Evolutionary conservation across 2,888 invertebrate species (phyloP).

Genomic region (Parascotia fuliginaria): DNA sequence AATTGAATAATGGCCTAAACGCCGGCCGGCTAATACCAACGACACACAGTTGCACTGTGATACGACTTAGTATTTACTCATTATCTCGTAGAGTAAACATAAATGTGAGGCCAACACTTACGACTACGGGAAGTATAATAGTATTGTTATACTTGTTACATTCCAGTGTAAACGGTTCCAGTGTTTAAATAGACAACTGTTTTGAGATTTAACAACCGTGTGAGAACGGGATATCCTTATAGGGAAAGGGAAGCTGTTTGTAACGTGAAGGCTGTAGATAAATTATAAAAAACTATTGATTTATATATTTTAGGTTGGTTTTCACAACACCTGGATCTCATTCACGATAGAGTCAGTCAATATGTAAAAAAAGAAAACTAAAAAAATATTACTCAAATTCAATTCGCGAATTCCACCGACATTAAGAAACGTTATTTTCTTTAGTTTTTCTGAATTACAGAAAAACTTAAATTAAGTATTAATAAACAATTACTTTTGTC

Average conservation of each 20-base stretch:
- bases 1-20: constrained; percentile 74
- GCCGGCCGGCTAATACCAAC: constrained; percentile 39
- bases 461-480: too few relatives aligned
- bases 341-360: too few relatives aligned
- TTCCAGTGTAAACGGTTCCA: constrained; percentile 7
- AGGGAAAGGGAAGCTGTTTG: neutral
- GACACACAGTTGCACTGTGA: constrained; percentile 38
- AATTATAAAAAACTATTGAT: too few relatives aligned
- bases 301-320: too few relatives aligned
- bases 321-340: too few relatives aligned
- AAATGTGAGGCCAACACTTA: constrained; percentile 8
- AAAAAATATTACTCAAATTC: too few relatives aligned
- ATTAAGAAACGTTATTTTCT: too few relatives aligned
- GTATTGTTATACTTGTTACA: constrained; percentile 5
- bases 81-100: constrained; percentile 29
- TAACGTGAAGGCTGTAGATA: too few relatives aligned
- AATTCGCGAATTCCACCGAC: too few relatives aligned
- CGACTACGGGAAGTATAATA: constrained; percentile 21
- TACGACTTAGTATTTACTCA: constrained; percentile 32
- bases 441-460: too few relatives aligned
- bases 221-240: neutral
- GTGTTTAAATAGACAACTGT: constrained; percentile 11
- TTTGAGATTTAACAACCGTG: neutral
- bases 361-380: too few relatives aligned
- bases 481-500: too few relatives aligned